A percentile compares a stretch with the other conserved stretches of the same genome.
These are phyloP conservation scores for Corvus moneduloides DNA, from an alignment of 2,113 vertebrate genomes.

Conservation along the genomic window DNA sequence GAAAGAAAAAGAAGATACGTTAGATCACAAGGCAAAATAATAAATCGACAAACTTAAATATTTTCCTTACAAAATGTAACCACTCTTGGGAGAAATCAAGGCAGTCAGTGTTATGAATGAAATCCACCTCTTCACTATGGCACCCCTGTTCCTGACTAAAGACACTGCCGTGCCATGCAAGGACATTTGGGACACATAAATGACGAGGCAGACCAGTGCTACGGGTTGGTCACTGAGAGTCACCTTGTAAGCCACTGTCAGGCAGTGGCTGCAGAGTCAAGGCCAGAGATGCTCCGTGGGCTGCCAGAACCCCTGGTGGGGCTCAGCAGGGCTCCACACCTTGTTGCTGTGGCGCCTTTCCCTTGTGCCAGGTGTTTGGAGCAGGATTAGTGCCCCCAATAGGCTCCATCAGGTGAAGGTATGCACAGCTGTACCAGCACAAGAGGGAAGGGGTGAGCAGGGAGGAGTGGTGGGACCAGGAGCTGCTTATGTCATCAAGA, in stretches of 20 bases:
- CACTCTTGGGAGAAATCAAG: neutral
- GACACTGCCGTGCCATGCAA: neutral
- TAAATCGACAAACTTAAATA: neutral
- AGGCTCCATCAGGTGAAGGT: neutral
- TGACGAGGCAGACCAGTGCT: rapidly evolving
- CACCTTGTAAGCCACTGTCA: rapidly evolving
- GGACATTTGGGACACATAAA: neutral
- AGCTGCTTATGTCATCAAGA: neutral
- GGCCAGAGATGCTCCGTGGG: neutral
- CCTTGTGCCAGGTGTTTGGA: neutral
- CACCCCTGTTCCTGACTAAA: neutral
- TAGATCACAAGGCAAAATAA: neutral
- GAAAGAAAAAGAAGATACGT: neutral
- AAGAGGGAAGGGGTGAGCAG: neutral
- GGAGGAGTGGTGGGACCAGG: neutral
- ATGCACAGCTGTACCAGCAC: neutral
- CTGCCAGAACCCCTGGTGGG: neutral
- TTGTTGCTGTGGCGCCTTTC: neutral
- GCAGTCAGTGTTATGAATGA: neutral
- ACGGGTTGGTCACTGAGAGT: rapidly evolving
- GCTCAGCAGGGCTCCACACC: neutral
- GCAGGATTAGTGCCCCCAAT: rapidly evolving
- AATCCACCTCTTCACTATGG: neutral
- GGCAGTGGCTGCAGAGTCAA: neutral
- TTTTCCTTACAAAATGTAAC: neutral